These are phyloP conservation scores for Enteromius trimaculatus DNA, from an alignment of 2,797 vertebrate genomes.

Conservation along the genomic window DNA sequence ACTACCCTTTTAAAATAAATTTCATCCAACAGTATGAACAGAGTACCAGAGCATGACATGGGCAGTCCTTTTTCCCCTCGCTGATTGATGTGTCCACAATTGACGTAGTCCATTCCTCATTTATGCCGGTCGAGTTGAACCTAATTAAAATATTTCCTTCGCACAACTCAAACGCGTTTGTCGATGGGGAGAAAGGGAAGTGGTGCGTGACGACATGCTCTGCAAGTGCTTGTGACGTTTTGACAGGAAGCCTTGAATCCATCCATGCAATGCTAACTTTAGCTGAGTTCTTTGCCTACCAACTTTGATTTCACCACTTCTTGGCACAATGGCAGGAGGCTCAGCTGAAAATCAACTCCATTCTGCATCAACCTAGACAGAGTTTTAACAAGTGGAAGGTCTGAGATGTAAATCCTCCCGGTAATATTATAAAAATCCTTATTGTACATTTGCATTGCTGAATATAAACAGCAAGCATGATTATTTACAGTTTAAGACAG, in stretches of 20 bases:
- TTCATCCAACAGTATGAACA: conserved; percentile 35
- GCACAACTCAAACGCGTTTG: conserved; percentile 47
- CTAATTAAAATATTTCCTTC: conserved; percentile 54
- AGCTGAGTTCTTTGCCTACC: conserved; percentile 39
- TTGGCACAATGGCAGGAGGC: conserved; percentile 25
- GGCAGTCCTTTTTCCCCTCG: conserved; percentile 1
- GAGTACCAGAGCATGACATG: conserved; percentile 16
- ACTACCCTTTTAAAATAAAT: conserved; percentile 73
- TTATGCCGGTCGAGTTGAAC: conserved; percentile 26
- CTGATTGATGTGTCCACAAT: conserved; percentile 38
- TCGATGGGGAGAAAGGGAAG: conserved; percentile 74
- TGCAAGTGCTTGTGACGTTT: conserved; percentile 72
- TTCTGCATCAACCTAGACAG: conserved; percentile 11
- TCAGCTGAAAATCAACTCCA: conserved; percentile 35
- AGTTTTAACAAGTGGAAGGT: conserved; percentile 7
- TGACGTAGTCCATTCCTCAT: conserved; percentile 36
- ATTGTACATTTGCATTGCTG: conserved; percentile 2
- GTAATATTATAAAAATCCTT: conserved; percentile 7
- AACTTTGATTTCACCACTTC: conserved; percentile 42
- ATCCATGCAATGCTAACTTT: conserved; percentile 42
- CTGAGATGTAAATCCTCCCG: conserved; percentile 1
- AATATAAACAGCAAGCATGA: background rate
- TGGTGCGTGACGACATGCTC: conserved; percentile 72
- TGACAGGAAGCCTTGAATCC: conserved; percentile 60
- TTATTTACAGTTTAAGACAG: conserved; percentile 11